Conservation (phyloP, 2,888 invertebrate genomes). For the Oligia latruncula region DNA sequence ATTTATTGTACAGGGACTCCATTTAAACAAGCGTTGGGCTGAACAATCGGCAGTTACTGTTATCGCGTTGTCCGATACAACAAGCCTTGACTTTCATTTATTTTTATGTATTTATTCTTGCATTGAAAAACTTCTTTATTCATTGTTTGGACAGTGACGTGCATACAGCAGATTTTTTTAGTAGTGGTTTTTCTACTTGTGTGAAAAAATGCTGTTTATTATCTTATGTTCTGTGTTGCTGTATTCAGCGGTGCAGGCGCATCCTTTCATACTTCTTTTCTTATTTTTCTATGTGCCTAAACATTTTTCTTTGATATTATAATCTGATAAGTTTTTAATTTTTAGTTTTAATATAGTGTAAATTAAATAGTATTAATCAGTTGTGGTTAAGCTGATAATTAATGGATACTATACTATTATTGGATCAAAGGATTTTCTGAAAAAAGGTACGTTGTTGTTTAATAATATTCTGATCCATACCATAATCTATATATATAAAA, state of each 20-base stretch:
- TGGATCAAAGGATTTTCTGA: slow-evolving; percentile 7
- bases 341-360: slow-evolving; percentile 10
- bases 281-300: slow-evolving; percentile 70
- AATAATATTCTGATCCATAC: not conserved
- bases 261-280: slow-evolving; percentile 66
- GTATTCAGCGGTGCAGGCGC: slow-evolving; percentile 64
- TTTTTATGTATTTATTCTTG: slow-evolving; percentile 43
- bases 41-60: slow-evolving; percentile 39
- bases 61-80: slow-evolving; percentile 36
- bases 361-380: not conserved
- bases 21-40: slow-evolving; percentile 13
- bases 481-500: too few relatives aligned
- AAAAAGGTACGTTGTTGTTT: slow-evolving; percentile 1
- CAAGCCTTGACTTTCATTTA: slow-evolving; percentile 37
- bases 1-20: slow-evolving; percentile 16
- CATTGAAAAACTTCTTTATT: slow-evolving; percentile 33
- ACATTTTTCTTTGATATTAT: slow-evolving; percentile 63
- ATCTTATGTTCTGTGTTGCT: slow-evolving; percentile 61
- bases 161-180: slow-evolving; percentile 7
- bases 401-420: slow-evolving; percentile 1
- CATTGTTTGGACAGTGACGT: slow-evolving; percentile 21
- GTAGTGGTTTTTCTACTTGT: not conserved
- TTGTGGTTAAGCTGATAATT: not conserved
- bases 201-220: slow-evolving; percentile 55
- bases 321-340: not conserved